A percentile compares a stretch with the other conserved stretches of the same genome.
Evolutionary conservation across 2,888 invertebrate genomes (phyloP).

Genomic region (Plagodis dolabraria): DNA sequence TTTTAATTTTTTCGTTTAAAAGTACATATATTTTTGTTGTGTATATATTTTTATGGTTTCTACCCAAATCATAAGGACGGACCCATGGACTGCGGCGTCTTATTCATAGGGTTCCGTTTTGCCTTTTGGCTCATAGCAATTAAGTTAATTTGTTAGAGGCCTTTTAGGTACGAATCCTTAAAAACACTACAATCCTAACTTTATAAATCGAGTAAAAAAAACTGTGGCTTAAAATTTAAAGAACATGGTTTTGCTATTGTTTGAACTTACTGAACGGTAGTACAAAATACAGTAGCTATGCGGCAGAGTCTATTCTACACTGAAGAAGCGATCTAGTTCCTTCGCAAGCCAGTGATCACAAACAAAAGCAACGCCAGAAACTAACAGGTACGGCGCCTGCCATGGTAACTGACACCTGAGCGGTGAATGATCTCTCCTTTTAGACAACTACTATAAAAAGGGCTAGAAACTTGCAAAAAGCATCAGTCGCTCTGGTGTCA

Average conservation of each 20-base stretch:
- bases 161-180: too few species aligned
- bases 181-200: too few species aligned
- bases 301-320: constrained; percentile 22
- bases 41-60: too few species aligned
- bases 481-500: constrained; percentile 78
- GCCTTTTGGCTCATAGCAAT: too few species aligned
- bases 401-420: constrained; percentile 67
- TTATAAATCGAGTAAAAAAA: too few species aligned
- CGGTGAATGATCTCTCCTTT: constrained; percentile 66
- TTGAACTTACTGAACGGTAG: constrained; percentile 3
- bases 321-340: constrained; percentile 50
- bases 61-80: too few species aligned
- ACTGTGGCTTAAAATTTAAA: background rate
- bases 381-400: constrained; percentile 62
- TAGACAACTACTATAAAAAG: constrained; percentile 62
- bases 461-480: constrained; percentile 40
- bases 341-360: constrained; percentile 65
- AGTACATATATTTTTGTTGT: too few species aligned
- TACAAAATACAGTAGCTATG: constrained; percentile 32
- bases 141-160: too few species aligned
- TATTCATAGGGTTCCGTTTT: too few species aligned
- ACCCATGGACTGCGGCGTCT: too few species aligned
- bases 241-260: constrained; percentile 13
- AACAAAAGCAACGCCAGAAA: constrained; percentile 65
- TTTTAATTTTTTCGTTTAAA: too few species aligned